These are phyloP conservation scores for Gymnocephalus cernua DNA, from an alignment of 2,113 vertebrate species.

Conservation along the genomic window DNA sequence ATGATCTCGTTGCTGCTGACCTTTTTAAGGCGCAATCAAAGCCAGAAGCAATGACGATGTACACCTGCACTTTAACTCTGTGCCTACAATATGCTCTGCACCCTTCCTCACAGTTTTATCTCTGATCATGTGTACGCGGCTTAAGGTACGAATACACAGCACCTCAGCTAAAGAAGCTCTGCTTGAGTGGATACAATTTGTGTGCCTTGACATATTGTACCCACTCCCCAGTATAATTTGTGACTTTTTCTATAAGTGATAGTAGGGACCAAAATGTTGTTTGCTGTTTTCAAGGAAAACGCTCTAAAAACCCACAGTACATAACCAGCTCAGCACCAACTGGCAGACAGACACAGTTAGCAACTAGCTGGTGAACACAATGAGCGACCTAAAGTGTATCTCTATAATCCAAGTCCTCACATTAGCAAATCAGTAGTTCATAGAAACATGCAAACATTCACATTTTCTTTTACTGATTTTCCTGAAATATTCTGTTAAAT, in stretches of 20 bases:
- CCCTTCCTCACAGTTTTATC: no score
- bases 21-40: no score
- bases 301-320: not conserved
- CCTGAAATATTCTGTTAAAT: not conserved
- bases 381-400: no score
- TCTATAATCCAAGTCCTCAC: not conserved
- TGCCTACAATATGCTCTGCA: no score
- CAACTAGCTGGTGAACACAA: not conserved
- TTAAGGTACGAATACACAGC: conserved; percentile 12
- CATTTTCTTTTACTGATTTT: not conserved
- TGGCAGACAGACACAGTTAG: not conserved
- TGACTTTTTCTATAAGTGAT: conserved; percentile 1
- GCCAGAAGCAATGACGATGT: no score
- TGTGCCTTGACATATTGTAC: not conserved
- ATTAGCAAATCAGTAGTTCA: not conserved
- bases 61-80: no score
- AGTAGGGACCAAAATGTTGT: not conserved
- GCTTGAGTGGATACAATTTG: conserved; percentile 25
- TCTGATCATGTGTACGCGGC: no score
- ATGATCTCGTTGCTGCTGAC: no score
- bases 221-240: not conserved
- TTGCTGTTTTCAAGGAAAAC: not conserved
- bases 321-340: not conserved
- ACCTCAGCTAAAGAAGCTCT: conserved; percentile 20
- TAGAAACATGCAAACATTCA: not conserved